These are phyloP conservation scores for Holothuria leucospilota DNA, from an alignment of 53 echinoderm and acorn worm genomes.

Conservation along the genomic window DNA sequence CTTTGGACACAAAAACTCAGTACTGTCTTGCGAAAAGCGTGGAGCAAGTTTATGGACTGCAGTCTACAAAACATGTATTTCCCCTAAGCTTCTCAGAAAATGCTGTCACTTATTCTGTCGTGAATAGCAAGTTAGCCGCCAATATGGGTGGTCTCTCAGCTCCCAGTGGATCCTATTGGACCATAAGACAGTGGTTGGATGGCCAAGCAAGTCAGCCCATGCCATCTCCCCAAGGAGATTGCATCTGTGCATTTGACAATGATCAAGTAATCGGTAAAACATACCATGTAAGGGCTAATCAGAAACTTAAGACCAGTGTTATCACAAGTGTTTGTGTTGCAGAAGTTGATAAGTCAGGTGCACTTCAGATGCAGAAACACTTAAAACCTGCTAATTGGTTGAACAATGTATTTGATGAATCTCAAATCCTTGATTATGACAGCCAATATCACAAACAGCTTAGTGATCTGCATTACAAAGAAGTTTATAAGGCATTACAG, in stretches of 20 bases:
- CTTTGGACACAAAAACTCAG: not conserved
- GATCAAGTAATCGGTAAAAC: conserved; percentile 54
- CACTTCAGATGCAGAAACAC: not conserved
- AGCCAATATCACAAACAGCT: not conserved
- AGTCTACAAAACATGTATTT: too few relatives aligned
- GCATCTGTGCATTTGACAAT: not conserved
- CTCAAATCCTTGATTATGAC: not conserved
- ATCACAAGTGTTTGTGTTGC: conserved; percentile 52
- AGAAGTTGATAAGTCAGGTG: not conserved
- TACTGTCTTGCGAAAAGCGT: conserved; percentile 1
- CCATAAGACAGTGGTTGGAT: not conserved
- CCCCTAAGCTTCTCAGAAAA: not conserved
- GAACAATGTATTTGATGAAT: not conserved
- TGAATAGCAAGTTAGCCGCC: not conserved
- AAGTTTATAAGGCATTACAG: not conserved
- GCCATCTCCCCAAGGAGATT: conserved; percentile 10
- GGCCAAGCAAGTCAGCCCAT: not conserved
- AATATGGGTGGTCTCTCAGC: not conserved
- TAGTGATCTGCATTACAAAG: not conserved
- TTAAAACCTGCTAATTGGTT: conserved; percentile 4
- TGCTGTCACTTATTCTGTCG: not conserved
- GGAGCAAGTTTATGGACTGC: too few relatives aligned
- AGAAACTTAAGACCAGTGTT: not conserved
- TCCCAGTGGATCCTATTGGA: conserved; percentile 17
- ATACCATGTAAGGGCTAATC: conserved; percentile 16